Percentiles rank a stretch among this genome's conserved stretches.
These are phyloP conservation scores for Anoplopoma fimbria DNA, from an alignment of 2,113 vertebrate species.

Conservation along the genomic window DNA sequence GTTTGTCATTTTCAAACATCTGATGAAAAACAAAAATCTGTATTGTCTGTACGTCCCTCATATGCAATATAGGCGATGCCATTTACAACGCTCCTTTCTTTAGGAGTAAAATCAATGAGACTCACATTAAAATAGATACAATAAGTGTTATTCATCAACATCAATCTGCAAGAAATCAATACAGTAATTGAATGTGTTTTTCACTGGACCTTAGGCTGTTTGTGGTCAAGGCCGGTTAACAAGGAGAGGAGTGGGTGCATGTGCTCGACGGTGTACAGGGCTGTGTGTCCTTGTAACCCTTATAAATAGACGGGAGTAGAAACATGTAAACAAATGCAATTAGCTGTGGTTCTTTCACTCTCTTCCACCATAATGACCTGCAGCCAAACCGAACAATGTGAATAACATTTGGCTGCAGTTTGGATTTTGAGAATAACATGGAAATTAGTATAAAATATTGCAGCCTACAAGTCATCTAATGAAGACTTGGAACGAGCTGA, in stretches of 20 bases:
- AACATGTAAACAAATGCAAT: constrained; percentile 12
- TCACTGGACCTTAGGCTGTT: background rate
- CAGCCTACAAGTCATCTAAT: background rate
- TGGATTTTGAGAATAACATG: background rate
- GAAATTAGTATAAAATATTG: background rate
- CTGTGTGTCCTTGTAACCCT: constrained; percentile 16
- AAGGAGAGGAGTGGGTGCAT: constrained; percentile 2
- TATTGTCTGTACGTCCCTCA: background rate
- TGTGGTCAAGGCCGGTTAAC: background rate
- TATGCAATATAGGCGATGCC: too few relatives aligned
- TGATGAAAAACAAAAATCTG: background rate
- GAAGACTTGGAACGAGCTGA: background rate
- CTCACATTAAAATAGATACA: background rate
- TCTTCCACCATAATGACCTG: constrained; percentile 1
- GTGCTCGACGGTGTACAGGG: background rate
- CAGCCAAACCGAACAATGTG: background rate
- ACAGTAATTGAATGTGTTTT: background rate
- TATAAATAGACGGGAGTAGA: constrained; percentile 7
- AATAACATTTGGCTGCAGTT: background rate
- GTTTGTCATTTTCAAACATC: background rate
- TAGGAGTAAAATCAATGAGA: background rate
- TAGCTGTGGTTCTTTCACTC: constrained; percentile 5
- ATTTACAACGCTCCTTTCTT: background rate
- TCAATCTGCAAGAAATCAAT: background rate
- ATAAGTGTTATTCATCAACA: background rate